These are phyloP conservation scores for Gymnogyps californianus DNA, from an alignment of 2,113 vertebrate species.

Conservation along the genomic window DNA sequence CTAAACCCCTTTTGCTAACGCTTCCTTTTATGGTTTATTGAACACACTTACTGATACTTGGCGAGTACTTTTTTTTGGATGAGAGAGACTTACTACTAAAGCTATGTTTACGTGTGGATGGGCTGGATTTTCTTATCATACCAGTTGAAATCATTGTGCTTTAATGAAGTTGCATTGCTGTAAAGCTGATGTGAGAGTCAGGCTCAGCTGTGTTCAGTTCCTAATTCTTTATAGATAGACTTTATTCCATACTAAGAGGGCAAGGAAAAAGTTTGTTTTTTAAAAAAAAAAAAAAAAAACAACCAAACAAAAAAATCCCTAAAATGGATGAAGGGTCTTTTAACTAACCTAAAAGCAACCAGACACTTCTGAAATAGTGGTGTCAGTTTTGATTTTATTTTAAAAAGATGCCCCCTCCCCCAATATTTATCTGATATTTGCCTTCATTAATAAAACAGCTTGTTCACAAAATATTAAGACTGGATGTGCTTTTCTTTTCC, in stretches of 20 bases:
- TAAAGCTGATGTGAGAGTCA: conserved; percentile 49
- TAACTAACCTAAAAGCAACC: conserved; percentile 60
- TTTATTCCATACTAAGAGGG: conserved; percentile 41
- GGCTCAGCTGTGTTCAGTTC: conserved; percentile 65
- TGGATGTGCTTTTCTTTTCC: conserved; percentile 78
- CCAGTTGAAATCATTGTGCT: conserved; percentile 52
- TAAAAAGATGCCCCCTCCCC: conserved; percentile 34
- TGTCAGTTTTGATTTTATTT: conserved; percentile 71
- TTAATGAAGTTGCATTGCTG: conserved; percentile 25
- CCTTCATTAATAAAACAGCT: conserved; percentile 80
- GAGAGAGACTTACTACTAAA: conserved; percentile 60
- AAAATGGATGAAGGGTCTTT: conserved; percentile 58
- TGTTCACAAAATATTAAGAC: conserved; percentile 73
- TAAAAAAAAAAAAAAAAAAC: not conserved
- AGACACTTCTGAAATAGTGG: conserved; percentile 69
- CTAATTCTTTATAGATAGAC: conserved; percentile 50
- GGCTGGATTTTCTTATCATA: conserved; percentile 47
- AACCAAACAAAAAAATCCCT: not conserved
- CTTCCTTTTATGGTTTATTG: conserved; percentile 67
- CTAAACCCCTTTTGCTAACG: conserved; percentile 41
- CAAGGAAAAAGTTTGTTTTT: not conserved
- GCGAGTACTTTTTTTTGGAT: conserved; percentile 44
- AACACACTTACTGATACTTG: conserved; percentile 63
- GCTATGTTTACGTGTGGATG: conserved; percentile 69
- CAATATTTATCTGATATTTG: conserved; percentile 69